These are phyloP conservation scores for Apodemia zela DNA, from an alignment of 2,888 invertebrate species.

Conservation along the genomic window DNA sequence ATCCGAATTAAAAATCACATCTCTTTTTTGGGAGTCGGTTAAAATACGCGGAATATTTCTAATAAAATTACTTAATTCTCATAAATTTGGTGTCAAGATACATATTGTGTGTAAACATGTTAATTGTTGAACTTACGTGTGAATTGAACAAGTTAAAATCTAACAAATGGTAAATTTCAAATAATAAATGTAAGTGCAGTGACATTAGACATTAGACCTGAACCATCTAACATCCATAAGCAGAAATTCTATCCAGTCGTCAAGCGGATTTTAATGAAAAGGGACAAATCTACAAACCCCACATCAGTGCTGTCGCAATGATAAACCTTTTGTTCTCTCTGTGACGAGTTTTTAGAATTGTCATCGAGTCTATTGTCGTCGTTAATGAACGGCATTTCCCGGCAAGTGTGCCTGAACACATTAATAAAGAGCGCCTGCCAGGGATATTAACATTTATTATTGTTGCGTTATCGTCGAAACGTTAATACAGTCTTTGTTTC, in stretches of 20 bases:
- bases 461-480: conserved; percentile 7
- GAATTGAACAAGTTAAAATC: not conserved
- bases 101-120: too few relatives aligned
- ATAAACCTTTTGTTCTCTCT: conserved; percentile 36
- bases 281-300: conserved; percentile 43
- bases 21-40: too few relatives aligned
- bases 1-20: too few relatives aligned
- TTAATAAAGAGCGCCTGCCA: conserved; percentile 42
- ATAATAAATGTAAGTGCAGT: not conserved
- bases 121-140: too few relatives aligned
- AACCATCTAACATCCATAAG: conserved; percentile 7
- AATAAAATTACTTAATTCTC: too few relatives aligned
- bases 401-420: conserved; percentile 46
- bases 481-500: not conserved
- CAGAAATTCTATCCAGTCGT: conserved; percentile 18
- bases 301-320: conserved; percentile 28
- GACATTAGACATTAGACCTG: conserved; percentile 5
- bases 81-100: too few relatives aligned
- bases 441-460: conserved; percentile 17
- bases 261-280: conserved; percentile 36
- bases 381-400: conserved; percentile 57
- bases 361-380: conserved; percentile 59
- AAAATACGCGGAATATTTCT: too few relatives aligned
- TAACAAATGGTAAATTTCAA: not conserved
- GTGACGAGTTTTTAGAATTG: conserved; percentile 62